phyloP scores from a whole-genome alignment of 37 sponge, comb jelly and placozoan genomes.

The Cliona cf. orientalis region DNA sequence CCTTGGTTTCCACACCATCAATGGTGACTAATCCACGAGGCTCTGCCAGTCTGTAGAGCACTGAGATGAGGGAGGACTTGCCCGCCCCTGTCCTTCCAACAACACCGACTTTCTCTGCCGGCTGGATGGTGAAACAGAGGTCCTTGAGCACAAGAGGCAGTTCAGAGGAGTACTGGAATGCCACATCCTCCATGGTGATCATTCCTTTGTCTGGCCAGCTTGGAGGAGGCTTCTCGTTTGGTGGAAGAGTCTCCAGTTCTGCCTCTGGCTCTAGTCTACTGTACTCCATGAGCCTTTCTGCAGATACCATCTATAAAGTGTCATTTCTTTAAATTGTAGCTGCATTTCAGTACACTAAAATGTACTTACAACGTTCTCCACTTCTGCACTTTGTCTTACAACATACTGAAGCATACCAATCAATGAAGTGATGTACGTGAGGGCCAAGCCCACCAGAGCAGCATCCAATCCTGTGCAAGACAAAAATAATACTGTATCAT shows the following conservation, averaged over 20 bases:
- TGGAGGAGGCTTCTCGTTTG: conserved; percentile 21
- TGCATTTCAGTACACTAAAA: not conserved
- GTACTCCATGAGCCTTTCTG: conserved; percentile 70
- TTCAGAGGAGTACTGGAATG: conserved; percentile 44
- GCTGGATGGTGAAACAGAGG: conserved; percentile 46
- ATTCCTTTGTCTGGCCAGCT: conserved; percentile 75
- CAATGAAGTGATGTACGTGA: conserved; percentile 70
- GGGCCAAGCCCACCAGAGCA: conserved; percentile 58
- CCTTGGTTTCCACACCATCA: conserved; percentile 76
- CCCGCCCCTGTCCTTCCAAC: conserved; percentile 96
- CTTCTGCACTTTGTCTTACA: conserved; percentile 77
- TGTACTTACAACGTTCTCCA: conserved; percentile 69
- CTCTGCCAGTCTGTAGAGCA: conserved; percentile 89
- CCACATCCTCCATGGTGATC: conserved; percentile 42
- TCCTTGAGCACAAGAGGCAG: conserved; percentile 65
- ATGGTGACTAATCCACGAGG: conserved; percentile 75
- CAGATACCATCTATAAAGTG: conserved; percentile 67
- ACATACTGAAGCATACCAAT: conserved; percentile 77
- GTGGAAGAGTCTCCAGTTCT: conserved; percentile 39
- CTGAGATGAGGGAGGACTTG: conserved; percentile 85
- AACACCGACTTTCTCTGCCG: conserved; percentile 86
- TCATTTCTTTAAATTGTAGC: not conserved
- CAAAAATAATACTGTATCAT: not conserved
- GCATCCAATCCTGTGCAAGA: not conserved
- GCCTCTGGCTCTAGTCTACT: conserved; percentile 60